Evolutionary conservation across 2,113 vertebrate genomes (phyloP), one percentile per base, ranked within the genome.

Genomic region (Salvator merianae): DNA sequence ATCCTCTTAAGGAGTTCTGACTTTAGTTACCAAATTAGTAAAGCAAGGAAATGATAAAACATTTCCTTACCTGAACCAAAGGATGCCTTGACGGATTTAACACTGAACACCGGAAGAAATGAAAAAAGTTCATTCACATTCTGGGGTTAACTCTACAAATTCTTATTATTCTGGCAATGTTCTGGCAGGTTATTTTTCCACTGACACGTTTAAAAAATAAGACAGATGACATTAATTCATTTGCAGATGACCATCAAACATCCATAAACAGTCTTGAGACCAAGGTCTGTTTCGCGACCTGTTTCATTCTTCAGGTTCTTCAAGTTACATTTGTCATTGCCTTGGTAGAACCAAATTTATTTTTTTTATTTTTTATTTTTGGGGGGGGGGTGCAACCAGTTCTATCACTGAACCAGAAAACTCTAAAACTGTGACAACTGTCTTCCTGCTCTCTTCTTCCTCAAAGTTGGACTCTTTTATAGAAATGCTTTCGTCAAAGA

Each of bases 161-260:
- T 84, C 18, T 90, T 86, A 90, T 91, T 77, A 55, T 88, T 88
- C 84, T 86, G 90, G 87, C 87, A 89, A 89, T 87, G 43, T 75
- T 86, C 83, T 1, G 84, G 78, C 71, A 85, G 7, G 77, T 88
- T 85, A 77, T 0, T 71, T 90, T 90, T 75, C 79, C 6, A 76
- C 84, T 22, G 68, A 79, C 40, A 65, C 69, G 36, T 10, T 59
- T 59, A 5, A 20, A 59, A 59, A 59, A 59, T 63, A 24, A 68
- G 79, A 73, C 79, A 88, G 86, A 81, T n/a, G 1, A 71, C 79
- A 85, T 85, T 77, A 55, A 20, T 72, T 81, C 85, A 75, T 88
- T 85, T 79, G 73, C n/a, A 0, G 0, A 84, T 72, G 79, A 82
- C 81, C 85, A 89, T 78, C 87, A 92, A 83, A 83, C 68, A 73